Evolutionary conservation across 2,797 vertebrate species (phyloP).

Genomic region (Melanotaenia boesemani): DNA sequence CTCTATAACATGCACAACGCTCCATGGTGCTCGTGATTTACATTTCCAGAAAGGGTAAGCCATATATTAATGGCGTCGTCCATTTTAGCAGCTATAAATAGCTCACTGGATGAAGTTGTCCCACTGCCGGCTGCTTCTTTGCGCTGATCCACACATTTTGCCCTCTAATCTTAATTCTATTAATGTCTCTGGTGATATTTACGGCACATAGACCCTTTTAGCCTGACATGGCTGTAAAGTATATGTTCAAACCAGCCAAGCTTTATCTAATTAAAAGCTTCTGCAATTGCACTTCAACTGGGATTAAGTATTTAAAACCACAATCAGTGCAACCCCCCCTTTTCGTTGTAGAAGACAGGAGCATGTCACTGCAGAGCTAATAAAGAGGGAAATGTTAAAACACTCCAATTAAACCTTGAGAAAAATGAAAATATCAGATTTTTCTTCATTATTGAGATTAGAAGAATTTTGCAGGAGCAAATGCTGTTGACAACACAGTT

Average conservation of each 20-base stretch:
- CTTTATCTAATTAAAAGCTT: constrained; percentile 85
- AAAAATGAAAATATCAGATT: constrained; percentile 50
- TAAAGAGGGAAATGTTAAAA: constrained; percentile 70
- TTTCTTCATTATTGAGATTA: constrained; percentile 37
- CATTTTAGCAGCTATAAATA: constrained; percentile 78
- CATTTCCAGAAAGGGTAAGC: constrained; percentile 77
- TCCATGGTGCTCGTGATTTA: constrained; percentile 71
- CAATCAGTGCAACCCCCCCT: constrained; percentile 54
- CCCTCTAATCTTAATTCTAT: constrained; percentile 81
- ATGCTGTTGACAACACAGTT: background rate
- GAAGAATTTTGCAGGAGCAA: constrained; percentile 43
- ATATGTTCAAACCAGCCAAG: constrained; percentile 76
- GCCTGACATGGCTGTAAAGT: constrained; percentile 79
- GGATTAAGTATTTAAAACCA: constrained; percentile 79
- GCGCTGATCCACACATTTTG: constrained; percentile 76
- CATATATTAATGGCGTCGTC: constrained; percentile 78
- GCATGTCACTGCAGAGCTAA: constrained; percentile 59
- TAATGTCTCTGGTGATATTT: constrained; percentile 79
- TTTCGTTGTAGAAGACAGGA: constrained; percentile 25
- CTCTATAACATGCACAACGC: constrained; percentile 59
- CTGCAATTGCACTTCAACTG: constrained; percentile 77
- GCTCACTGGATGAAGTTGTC: constrained; percentile 62
- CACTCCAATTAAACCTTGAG: constrained; percentile 69
- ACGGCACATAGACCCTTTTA: constrained; percentile 72
- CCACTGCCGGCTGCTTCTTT: constrained; percentile 64